Conservation (phyloP, 30 jellyfish, hydroid and myxozoan species). For the Hydra vulgaris region DNA sequence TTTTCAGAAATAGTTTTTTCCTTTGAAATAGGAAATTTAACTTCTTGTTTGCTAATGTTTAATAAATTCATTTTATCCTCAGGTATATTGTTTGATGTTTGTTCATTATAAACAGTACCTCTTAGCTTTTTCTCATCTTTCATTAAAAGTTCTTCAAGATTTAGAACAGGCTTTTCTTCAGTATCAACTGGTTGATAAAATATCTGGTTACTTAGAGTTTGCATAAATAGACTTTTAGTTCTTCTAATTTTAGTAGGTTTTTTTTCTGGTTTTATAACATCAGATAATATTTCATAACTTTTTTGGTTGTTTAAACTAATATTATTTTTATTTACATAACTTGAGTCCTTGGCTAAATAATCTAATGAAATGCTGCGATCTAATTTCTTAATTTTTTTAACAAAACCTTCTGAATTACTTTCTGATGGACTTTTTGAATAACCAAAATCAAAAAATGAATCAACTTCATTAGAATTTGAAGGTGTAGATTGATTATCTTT, state of each 20-base stretch:
- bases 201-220: neutral
- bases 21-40: neutral
- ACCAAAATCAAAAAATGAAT: constrained; percentile 1
- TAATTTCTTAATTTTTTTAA: neutral
- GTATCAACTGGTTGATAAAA: neutral
- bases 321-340: neutral
- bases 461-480: neutral
- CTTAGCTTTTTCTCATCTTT: constrained; percentile 20
- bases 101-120: constrained; percentile 12
- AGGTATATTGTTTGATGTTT: neutral
- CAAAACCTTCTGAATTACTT: neutral
- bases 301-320: neutral
- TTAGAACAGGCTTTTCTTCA: neutral
- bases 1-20: neutral
- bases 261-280: neutral
- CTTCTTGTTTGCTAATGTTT: neutral
- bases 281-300: neutral
- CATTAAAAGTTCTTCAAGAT: constrained; percentile 20
- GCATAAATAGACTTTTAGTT: neutral
- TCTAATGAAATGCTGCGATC: neutral
- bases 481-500: constrained; percentile 1
- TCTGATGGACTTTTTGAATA: neutral
- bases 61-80: neutral
- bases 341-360: neutral
- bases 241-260: neutral